A percentile compares a stretch with the other conserved stretches of the same genome.
These are phyloP conservation scores for Orthosia cruda DNA, from an alignment of 2,888 invertebrate species.

Conservation along the genomic window DNA sequence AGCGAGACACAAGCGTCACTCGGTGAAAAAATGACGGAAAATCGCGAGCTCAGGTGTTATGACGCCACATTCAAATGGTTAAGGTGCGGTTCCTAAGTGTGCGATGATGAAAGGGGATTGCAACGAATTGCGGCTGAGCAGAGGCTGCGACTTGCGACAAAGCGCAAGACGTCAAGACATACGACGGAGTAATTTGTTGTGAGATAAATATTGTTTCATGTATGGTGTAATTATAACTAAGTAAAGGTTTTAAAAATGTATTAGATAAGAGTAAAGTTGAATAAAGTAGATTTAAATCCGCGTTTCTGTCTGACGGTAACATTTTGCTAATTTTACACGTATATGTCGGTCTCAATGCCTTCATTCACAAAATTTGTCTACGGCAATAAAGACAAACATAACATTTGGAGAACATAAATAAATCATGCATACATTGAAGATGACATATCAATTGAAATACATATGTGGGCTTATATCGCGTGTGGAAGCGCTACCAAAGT, in stretches of 20 bases:
- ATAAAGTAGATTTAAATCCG: no score
- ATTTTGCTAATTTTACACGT: not conserved
- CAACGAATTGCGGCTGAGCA: not conserved
- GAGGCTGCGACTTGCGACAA: not conserved
- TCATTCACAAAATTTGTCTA: not conserved
- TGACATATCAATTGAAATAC: constrained; percentile 29
- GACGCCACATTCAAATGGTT: constrained; percentile 36
- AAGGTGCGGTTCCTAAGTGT: constrained; percentile 31
- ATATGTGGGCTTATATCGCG: constrained; percentile 28
- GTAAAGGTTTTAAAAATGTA: no score
- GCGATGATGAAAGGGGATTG: constrained; percentile 1
- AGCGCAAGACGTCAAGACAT: not conserved
- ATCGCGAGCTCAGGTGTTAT: constrained; percentile 49
- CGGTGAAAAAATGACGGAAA: constrained; percentile 47
- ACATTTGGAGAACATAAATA: constrained; percentile 17
- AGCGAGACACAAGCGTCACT: constrained; percentile 40
- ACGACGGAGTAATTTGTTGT: not conserved
- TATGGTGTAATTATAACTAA: not conserved
- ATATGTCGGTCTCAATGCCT: not conserved
- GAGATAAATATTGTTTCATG: not conserved
- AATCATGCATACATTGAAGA: constrained; percentile 14
- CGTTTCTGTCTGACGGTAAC: no score
- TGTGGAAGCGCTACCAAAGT: constrained; percentile 27
- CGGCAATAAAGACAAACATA: constrained; percentile 8
- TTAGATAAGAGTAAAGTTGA: no score